Percentiles rank a stretch among this genome's conserved stretches.
phyloP scores from a whole-genome alignment of 2,888 invertebrate species.

The Hypsopygia costalis region DNA sequence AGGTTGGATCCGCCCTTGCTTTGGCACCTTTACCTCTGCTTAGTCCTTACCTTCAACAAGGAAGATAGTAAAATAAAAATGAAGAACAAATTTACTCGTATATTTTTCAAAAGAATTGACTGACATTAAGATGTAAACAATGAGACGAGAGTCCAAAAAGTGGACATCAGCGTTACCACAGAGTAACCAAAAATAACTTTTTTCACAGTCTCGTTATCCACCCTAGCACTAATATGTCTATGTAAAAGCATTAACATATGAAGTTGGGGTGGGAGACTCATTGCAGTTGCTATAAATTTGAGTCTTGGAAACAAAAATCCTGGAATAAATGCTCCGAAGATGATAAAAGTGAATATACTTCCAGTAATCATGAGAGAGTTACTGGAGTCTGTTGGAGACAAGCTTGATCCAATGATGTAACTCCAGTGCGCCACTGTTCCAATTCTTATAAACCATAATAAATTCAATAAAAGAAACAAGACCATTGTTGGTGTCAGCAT shows the following conservation, averaged over 20 bases:
- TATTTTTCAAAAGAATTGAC: too few species aligned
- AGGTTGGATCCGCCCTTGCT: too few species aligned
- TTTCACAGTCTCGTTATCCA: slow-evolving; percentile 31
- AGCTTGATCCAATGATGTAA: slow-evolving; percentile 39
- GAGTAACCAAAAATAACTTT: slow-evolving; percentile 39
- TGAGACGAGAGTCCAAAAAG: slow-evolving; percentile 33
- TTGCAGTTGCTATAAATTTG: slow-evolving; percentile 35
- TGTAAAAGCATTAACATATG: slow-evolving; percentile 48
- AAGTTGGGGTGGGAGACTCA: slow-evolving; percentile 50
- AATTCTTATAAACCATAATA: slow-evolving; percentile 40
- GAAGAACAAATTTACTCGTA: too few species aligned
- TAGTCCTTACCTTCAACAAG: too few species aligned
- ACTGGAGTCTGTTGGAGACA: slow-evolving; percentile 31
- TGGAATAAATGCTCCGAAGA: slow-evolving; percentile 38
- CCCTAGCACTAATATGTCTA: slow-evolving; percentile 24
- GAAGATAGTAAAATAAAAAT: too few species aligned
- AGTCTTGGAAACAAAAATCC: slow-evolving; percentile 37
- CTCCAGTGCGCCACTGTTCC: slow-evolving; percentile 53
- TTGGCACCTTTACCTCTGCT: too few species aligned
- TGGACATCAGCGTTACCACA: slow-evolving; percentile 36
- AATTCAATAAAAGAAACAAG: slow-evolving; percentile 24
- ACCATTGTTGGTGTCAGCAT: slow-evolving; percentile 27
- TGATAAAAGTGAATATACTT: slow-evolving; percentile 35
- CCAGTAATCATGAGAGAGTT: slow-evolving; percentile 29
- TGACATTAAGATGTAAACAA: too few species aligned